Conservation (phyloP, 2,888 invertebrate genomes). For the Agonopterix subpropinquella region DNA sequence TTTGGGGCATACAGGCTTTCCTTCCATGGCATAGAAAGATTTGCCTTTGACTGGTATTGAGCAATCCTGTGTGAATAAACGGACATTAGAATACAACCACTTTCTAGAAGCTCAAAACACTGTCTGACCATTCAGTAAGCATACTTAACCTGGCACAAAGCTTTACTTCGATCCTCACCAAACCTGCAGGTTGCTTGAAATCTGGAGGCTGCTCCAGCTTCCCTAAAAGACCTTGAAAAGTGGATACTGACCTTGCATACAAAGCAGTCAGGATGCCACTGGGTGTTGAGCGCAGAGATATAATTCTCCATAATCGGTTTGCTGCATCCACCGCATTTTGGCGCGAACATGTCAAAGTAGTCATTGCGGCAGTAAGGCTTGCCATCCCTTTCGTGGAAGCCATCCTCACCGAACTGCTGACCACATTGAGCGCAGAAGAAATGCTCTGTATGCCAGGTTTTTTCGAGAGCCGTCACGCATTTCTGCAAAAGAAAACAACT, state of each 20-base stretch:
- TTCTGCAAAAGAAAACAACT: constrained; percentile 80
- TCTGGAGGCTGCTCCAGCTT: too few species aligned
- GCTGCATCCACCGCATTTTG: constrained; percentile 97
- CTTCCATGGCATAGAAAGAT: constrained; percentile 98
- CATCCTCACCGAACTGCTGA: constrained; percentile 97
- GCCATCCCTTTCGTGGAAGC: constrained; percentile 97
- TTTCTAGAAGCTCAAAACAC: constrained; percentile 21
- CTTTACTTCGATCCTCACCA: constrained; percentile 9
- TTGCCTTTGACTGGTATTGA: constrained; percentile 94
- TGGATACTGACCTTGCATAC: constrained; percentile 93
- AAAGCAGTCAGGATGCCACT: constrained; percentile 99
- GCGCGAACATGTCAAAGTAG: constrained; percentile 98
- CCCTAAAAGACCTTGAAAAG: too few species aligned
- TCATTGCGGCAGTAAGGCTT: constrained; percentile 97
- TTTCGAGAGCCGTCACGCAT: constrained; percentile 98
- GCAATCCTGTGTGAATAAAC: constrained; percentile 86
- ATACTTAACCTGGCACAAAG: constrained; percentile 58
- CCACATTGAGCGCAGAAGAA: constrained; percentile 99
- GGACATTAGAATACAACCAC: constrained; percentile 25
- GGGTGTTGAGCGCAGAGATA: constrained; percentile 96
- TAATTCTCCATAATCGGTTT: constrained; percentile 98
- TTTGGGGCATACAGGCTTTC: constrained; percentile 95
- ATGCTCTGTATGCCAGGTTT: constrained; percentile 99
- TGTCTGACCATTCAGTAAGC: constrained; percentile 21
- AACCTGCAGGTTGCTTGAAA: background rate